A percentile compares a stretch with the other conserved stretches of the same genome.
Evolutionary conservation across 2,113 vertebrate genomes (phyloP).

Genomic region (Heterotilapia buettikoferi): DNA sequence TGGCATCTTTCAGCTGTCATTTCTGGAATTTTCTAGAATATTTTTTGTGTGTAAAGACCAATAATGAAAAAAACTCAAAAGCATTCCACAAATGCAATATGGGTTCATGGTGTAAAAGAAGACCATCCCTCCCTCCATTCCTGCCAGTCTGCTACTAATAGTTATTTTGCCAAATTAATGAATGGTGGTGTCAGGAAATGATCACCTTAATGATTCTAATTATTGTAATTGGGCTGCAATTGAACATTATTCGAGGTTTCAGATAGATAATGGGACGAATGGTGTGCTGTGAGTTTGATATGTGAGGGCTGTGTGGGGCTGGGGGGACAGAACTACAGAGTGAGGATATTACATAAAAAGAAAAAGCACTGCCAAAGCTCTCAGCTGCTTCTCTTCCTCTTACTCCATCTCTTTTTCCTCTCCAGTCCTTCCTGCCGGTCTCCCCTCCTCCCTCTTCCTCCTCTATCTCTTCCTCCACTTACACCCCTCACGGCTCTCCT

Average conservation of each 20-base stretch:
- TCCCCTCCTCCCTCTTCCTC: background rate
- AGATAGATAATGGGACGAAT: background rate
- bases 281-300: background rate
- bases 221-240: conserved; percentile 49
- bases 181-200: conserved; percentile 26
- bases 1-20: background rate
- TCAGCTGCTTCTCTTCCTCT: background rate
- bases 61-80: background rate
- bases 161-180: conserved; percentile 40
- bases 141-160: conserved; percentile 10
- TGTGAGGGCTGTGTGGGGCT: background rate
- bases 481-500: background rate
- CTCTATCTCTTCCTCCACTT: background rate
- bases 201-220: conserved; percentile 52
- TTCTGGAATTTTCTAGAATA: background rate
- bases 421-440: conserved; percentile 14
- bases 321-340: background rate
- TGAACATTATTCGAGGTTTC: conserved; percentile 12
- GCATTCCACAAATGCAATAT: background rate
- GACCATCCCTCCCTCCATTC: background rate
- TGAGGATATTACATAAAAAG: background rate
- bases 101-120: background rate
- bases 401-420: background rate
- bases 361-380: background rate
- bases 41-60: background rate